Percentiles rank a stretch among this genome's conserved stretches.
phyloP scores from a whole-genome alignment of 2,797 vertebrate genomes.

The Acipenser oxyrinchus region DNA sequence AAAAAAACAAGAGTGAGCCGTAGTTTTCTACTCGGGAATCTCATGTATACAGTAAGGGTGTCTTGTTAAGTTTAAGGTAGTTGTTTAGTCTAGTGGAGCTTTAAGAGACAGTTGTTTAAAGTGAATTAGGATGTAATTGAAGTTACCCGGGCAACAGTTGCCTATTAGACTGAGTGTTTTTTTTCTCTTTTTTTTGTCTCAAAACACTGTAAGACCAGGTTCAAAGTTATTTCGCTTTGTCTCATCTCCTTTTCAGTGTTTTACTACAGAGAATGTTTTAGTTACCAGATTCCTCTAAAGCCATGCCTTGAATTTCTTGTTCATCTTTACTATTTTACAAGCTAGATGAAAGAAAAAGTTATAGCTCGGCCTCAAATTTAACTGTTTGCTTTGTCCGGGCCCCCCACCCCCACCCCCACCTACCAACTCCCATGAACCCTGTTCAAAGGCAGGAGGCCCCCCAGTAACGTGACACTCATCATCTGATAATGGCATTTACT shows the following conservation, averaged over 20 bases:
- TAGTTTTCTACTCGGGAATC: constrained; percentile 46
- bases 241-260: constrained; percentile 39
- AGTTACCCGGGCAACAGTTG: constrained; percentile 61
- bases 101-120: constrained; percentile 50
- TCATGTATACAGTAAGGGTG: constrained; percentile 27
- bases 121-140: constrained; percentile 44
- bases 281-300: constrained; percentile 42
- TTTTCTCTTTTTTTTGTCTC: no score
- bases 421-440: constrained; percentile 34
- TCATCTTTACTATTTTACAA: constrained; percentile 49
- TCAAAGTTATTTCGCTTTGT: constrained; percentile 18
- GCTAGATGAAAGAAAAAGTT: constrained; percentile 53
- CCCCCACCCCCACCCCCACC: constrained; percentile 23
- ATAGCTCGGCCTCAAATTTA: constrained; percentile 47
- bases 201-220: no score
- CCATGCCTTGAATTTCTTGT: constrained; percentile 35
- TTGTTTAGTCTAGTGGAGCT: constrained; percentile 64
- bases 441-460: constrained; percentile 58
- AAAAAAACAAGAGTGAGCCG: constrained; percentile 23
- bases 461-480: constrained; percentile 61
- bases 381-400: constrained; percentile 45
- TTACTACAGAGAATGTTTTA: constrained; percentile 45
- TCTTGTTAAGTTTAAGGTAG: constrained; percentile 52
- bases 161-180: no score
- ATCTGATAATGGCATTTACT: constrained; percentile 59